phyloP scores from a whole-genome alignment of 2,888 invertebrate genomes.

The Coremacera marginata region DNA sequence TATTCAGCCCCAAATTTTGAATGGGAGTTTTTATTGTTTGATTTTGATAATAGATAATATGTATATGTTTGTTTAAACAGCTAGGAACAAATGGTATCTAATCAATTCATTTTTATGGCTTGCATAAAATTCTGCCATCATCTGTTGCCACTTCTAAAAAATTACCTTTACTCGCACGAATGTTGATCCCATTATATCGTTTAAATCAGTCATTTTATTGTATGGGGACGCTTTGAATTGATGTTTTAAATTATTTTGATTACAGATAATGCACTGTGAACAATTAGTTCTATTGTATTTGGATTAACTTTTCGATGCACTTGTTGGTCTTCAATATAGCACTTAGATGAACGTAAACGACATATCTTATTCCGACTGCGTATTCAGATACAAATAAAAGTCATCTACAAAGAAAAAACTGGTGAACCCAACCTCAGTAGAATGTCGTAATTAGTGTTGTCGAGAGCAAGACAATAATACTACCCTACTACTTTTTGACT shows the following conservation, averaged over 20 bases:
- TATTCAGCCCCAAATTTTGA: neutral
- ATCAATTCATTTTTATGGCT: neutral
- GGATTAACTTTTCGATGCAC: slow-evolving; percentile 11
- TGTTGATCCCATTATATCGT: slow-evolving; percentile 64
- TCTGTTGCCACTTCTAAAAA: neutral
- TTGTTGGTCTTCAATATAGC: slow-evolving; percentile 34
- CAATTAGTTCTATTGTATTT: slow-evolving; percentile 5
- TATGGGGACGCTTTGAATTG: neutral
- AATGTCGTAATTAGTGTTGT: slow-evolving; percentile 10
- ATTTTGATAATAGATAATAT: neutral
- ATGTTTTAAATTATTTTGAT: neutral
- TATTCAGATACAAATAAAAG: slow-evolving; percentile 2
- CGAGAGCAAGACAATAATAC: no score
- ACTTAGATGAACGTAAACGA: no score
- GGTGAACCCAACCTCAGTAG: neutral
- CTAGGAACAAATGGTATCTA: no score
- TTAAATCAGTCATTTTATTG: slow-evolving; percentile 64
- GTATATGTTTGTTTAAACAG: neutral
- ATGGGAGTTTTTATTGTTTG: neutral
- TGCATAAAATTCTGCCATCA: neutral
- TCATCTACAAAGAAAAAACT: slow-evolving; percentile 7
- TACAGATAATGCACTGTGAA: neutral
- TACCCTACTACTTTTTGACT: no score
- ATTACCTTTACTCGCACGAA: slow-evolving; percentile 68
- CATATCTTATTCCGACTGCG: neutral